Conservation (phyloP, 1,140 invertebrate genomes). For the Temnothorax curvispinosus region DNA sequence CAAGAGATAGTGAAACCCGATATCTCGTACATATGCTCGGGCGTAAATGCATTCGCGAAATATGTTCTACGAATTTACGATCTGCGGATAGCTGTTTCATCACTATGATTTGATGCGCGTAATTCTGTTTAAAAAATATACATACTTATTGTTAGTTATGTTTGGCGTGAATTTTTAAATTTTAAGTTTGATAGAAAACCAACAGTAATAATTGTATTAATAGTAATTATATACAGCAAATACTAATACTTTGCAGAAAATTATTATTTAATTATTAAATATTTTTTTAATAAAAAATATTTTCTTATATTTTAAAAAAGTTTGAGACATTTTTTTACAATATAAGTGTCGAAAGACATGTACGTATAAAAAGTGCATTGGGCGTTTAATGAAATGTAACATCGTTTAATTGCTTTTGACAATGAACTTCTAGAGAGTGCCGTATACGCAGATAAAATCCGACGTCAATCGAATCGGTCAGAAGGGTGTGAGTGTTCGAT, state of each 20-base stretch:
- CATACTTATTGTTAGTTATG: neutral
- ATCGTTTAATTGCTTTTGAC: constrained; percentile 2
- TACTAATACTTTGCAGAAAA: neutral
- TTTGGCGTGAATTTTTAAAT: neutral
- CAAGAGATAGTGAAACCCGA: constrained; percentile 70
- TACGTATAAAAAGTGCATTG: neutral
- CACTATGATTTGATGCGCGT: neutral
- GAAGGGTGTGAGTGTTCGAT: constrained; percentile 39
- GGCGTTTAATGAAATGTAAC: neutral
- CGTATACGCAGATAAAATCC: constrained; percentile 29
- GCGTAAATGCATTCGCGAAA: constrained; percentile 46
- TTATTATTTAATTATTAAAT: neutral
- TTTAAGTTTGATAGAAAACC: neutral
- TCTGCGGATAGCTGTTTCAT: neutral
- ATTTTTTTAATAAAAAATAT: neutral
- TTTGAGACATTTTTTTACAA: neutral
- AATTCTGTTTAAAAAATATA: neutral
- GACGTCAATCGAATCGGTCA: constrained; percentile 34
- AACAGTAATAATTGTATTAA: neutral
- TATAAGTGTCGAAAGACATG: neutral
- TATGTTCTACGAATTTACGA: constrained; percentile 45
- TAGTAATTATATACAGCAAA: neutral
- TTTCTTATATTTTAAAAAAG: neutral
- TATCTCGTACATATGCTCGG: constrained; percentile 70
- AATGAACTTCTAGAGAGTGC: constrained; percentile 12